Base-by-base conservation (phyloP, 2,113 vertebrate genomes). In the Actinemys pallida region DNA sequence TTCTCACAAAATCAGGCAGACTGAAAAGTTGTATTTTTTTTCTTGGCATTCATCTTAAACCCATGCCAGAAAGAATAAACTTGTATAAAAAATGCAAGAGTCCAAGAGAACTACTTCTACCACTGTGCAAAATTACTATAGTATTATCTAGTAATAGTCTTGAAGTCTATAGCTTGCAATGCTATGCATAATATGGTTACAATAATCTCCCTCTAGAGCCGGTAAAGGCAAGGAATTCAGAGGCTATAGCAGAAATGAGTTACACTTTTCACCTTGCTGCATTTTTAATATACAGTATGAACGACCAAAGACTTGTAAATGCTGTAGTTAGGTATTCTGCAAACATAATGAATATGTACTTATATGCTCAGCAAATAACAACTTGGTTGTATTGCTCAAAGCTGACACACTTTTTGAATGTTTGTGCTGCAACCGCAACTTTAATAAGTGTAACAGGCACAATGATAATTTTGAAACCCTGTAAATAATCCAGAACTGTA, bases 41-140 rank as follows among this genome's bases (percentile, higher is more conserved):
- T 83, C 12, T 82, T 65, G 65, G 4, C 17, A 10, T 19, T 84
- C 31, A 54, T 19, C 6, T 4, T 86, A 8, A 93, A 35, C 16
- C 4, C 5, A 19, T 12, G 8, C 9, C 14, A 62, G 9, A 84
- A 78, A 10, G 92, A 76, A 84, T 9, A 0, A 0, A 0, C 9
- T 35, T 81, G 52, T 49, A 62, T 39, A 72, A n/a, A 31, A n/a
- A 72, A 39, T 39, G 8, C n/a, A n/a, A 39, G n/a, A 72, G 65
- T 72, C n/a, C 65, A n/a, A 39, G 89, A 83, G n/a, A 82, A 27
- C 10, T 50, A 6, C n/a, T 69, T 78, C 76, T 83, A 22, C 22
- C 29, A 72, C 5, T 29, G 11, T 25, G 54, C 39, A 75, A 54
- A 86, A 75, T 47, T 78, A 45, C 25, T 78, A 78, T 78, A 27